Evolutionary conservation across 2,888 invertebrate genomes (phyloP), one percentile per base, ranked within the genome.

Genomic region (Drosophila rubida): DNA sequence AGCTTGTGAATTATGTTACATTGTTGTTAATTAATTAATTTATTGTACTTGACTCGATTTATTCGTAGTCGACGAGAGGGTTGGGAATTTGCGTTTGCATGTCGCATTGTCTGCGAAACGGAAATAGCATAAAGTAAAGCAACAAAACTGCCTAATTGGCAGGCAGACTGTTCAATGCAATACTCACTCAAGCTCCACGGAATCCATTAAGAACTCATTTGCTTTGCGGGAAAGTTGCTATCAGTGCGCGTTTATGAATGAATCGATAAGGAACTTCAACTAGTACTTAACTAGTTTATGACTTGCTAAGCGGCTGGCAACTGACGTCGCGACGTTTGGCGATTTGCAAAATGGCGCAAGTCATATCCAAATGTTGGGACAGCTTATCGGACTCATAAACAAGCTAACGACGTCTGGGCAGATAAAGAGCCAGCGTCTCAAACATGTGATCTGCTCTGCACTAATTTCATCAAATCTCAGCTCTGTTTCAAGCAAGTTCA

Each of bases 371-470:
- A 19, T 53, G 25, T 54, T 48, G 14, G n/a, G 16, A 49, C 32
- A 41, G 49, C 54, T 62, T 70, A 74, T 74, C 64, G 16, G 30
- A 8, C 2, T 22, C 70, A 51, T 83, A 81, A 80, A 77, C 83
- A 58, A 74, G 50, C 65, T 68, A 76, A 77, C 53, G 77, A 73
- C 60, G 68, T 60, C 45, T 66, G 11, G 7, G n/a, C 11, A 48
- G 71, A 44, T 53, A 53, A 58, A 58, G 37, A 39, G 19, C 7
- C 35, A 14, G 5, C 13, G 35, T 13, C 35, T 37, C 14, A 7
- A 14, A 9, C 72, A 72, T 71, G 71, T 60, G 60, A 65, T 63
- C 50, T 35, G 7, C n/a, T 1, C 11, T 14, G 54, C 37, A 27
- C 23, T 37, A 2, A 37, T 37, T 37, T 37, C 13, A 14, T 37